Evolutionary conservation across 2,888 invertebrate genomes (phyloP), one percentile per base, ranked within the genome.

Genomic region (Pocota personata): DNA sequence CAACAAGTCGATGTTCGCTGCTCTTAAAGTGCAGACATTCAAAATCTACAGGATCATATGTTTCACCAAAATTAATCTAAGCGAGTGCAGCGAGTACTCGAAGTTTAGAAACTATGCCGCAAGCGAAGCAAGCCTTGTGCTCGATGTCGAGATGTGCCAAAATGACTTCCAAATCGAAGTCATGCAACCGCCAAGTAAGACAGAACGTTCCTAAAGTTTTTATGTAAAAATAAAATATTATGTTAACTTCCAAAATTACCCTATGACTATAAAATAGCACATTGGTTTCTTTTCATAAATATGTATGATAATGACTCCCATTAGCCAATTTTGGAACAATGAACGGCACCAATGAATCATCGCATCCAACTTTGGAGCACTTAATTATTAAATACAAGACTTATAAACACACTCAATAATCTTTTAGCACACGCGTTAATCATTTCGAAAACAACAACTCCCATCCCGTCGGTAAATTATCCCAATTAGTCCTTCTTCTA

Each of bases 401-500:
- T 64, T 64, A 24, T 21, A 7, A 19, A 8, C 40, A 8, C n/a
- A 48, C 32, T 64, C 16, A 35, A 64, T 50, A 48, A 48, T 48
- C 21, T 21, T 35, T 21, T 8, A 48, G 27, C 27, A 32, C 14
- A 48, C 48, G 52, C 73, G 52, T 52, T 73, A 43, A 48, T 52
- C 43, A 16, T 37, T 12, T 16, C 12, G 12, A 40, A 43, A 48
- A 37, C 48, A 58, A 52, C 46, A 71, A 8, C 48, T 55, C 10
- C 46, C 43, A 64, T 57, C 40, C 37, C 55, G 50, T 66, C n/a
- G 32, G 37, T 8, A 73, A 80, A 66, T 52, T 21, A 73, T 80
- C 50, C 43, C 80, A 80, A 80, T 80, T 80, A 80, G 79, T 50
- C 35, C 19, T 52, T 43, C 12, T 27, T 4, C 35, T 12, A 69